Base-by-base conservation (phyloP, 2,113 vertebrate species). In the Passerina amoena region DNA sequence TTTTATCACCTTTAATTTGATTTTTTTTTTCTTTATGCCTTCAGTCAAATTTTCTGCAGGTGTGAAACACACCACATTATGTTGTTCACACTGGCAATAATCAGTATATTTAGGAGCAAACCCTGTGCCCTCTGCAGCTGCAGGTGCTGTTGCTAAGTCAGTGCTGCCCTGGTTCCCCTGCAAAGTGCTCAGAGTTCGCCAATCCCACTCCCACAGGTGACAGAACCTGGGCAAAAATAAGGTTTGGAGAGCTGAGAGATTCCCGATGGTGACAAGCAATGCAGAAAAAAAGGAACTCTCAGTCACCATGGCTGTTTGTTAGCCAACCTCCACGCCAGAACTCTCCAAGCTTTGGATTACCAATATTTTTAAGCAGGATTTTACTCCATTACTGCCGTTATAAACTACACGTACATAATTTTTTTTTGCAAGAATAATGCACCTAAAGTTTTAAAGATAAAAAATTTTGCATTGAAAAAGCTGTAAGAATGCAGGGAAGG, bases 331-430 rank as follows among this genome's bases (percentile, higher is more conserved):
- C 40, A n/a, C 13, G 42, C 31, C 57, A 79, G 48, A 92, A 47
- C 23, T 51, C 42, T 33, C 50, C 6, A n/a, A 78, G 65, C 10
- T 65, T 21, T 70, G 38, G 38, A 56, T 88, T 80, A 70, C 44
- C 87, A 90, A 88, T 50, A 72, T 91, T 94, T 69, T 94, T 69
- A 65, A 64, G 60, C 4, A 80, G 47, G 35, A 83, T 90, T 92
- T 90, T 77, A 72, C 42, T 70, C 66, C 18, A 11, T 48, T n/a
- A 18, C 40, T 72, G 79, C 50, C 31, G 51, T 79, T 82, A 79
- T 11, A 69, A 84, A 91, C 40, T 63, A 44, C 59, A 24, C 1
- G 22, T 23, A 70, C 10, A 28, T 38, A 85, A 95, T 45, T 78
- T 66, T 54, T 83, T 88, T 78, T 77, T 77, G 77, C 42, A 50